phyloP scores from a whole-genome alignment of 2,888 invertebrate genomes.

The Atrina japonica region DNA sequence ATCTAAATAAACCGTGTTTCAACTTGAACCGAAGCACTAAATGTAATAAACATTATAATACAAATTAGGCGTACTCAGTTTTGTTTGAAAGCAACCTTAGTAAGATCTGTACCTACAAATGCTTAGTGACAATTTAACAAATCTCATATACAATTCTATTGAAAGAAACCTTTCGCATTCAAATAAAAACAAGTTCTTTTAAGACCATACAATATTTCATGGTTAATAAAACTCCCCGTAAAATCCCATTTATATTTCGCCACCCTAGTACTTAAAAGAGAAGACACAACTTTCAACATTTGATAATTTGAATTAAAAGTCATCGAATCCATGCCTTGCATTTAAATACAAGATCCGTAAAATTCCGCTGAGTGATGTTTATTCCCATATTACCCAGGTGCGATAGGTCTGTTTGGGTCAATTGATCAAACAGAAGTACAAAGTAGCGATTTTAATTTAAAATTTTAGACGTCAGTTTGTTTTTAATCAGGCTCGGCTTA shows the following conservation, averaged over 20 bases:
- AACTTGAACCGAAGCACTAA: too few species aligned
- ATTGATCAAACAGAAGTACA: conserved; percentile 25
- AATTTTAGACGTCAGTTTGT: conserved; percentile 17
- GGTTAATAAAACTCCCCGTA: conserved; percentile 16
- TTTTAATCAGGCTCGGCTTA: conserved; percentile 24
- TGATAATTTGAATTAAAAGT: conserved; percentile 24
- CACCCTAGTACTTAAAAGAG: conserved; percentile 31
- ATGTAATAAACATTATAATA: too few species aligned
- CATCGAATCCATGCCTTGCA: conserved; percentile 30
- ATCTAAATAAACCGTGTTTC: too few species aligned
- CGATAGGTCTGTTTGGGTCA: conserved; percentile 23
- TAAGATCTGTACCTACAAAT: too few species aligned
- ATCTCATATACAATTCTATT: too few species aligned
- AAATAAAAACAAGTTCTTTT: too few species aligned
- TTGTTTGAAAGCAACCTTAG: too few species aligned
- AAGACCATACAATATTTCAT: too few species aligned
- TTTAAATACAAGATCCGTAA: conserved; percentile 5
- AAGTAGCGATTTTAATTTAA: conserved; percentile 33
- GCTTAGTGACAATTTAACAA: too few species aligned
- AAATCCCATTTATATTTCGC: conserved; percentile 26
- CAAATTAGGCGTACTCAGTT: too few species aligned
- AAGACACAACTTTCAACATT: conserved; percentile 22
- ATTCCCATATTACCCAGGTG: conserved; percentile 14
- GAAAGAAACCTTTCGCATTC: too few species aligned
- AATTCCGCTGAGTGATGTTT: conserved; percentile 16